Conservation (phyloP, 1,140 invertebrate species). For the Ceratoteleas bidentatus region DNA sequence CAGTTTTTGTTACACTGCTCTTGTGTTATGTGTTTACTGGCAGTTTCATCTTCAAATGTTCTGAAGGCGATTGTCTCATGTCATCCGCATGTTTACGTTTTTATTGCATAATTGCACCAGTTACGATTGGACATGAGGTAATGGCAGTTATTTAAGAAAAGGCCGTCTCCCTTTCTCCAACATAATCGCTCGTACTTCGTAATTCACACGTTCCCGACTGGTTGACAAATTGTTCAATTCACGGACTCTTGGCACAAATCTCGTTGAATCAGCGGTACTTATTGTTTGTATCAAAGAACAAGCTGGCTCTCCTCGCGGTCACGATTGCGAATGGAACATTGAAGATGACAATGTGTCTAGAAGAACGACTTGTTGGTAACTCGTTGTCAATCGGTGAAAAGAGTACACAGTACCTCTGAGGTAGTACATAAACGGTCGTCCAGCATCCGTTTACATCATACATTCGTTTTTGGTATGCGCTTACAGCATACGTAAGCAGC, state of each 20-base stretch:
- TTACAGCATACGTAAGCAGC: slow-evolving; percentile 42
- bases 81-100: slow-evolving; percentile 18
- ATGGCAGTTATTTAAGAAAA: slow-evolving; percentile 76
- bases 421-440: slow-evolving; percentile 63
- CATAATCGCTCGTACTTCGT: not conserved
- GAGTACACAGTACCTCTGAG: slow-evolving; percentile 65
- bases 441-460: slow-evolving; percentile 59
- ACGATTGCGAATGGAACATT: slow-evolving; percentile 47
- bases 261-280: slow-evolving; percentile 63
- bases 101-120: slow-evolving; percentile 46
- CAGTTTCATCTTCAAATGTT: slow-evolving; percentile 50
- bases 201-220: not conserved
- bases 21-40: slow-evolving; percentile 43
- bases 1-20: slow-evolving; percentile 8
- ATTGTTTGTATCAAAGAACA: slow-evolving; percentile 44
- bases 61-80: slow-evolving; percentile 57
- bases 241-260: slow-evolving; percentile 61
- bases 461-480: slow-evolving; percentile 47
- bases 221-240: slow-evolving; percentile 15
- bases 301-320: slow-evolving; percentile 46
- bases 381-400: slow-evolving; percentile 65
- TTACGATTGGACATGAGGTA: slow-evolving; percentile 69
- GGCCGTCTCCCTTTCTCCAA: slow-evolving; percentile 67
- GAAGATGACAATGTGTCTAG: slow-evolving; percentile 49
- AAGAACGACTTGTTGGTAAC: slow-evolving; percentile 62